Conservation (phyloP, 2,797 vertebrate genomes). For the Cheirogaleus major region DNA sequence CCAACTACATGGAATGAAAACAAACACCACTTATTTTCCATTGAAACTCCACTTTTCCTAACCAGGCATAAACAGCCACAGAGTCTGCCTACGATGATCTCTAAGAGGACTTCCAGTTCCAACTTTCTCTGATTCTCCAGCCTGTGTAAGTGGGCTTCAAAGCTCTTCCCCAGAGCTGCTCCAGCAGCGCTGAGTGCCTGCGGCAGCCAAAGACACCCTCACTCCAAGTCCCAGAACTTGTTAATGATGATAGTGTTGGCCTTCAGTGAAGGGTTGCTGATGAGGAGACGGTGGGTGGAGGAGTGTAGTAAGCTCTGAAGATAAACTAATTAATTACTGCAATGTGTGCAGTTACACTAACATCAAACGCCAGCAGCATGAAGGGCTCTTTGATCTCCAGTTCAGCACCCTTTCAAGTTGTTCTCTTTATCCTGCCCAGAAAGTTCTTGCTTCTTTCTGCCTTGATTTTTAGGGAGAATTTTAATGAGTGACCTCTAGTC, state of each 20-base stretch:
- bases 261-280: conserved; percentile 24
- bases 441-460: conserved; percentile 57
- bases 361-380: conserved; percentile 65
- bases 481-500: conserved; percentile 1
- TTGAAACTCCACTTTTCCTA: not conserved
- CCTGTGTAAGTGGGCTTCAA: conserved; percentile 40
- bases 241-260: conserved; percentile 21
- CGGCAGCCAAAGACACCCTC: not conserved
- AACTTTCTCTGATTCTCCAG: conserved; percentile 42
- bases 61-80: not conserved
- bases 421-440: conserved; percentile 53
- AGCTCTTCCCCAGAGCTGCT: conserved; percentile 40
- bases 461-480: conserved; percentile 58
- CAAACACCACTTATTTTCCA: not conserved
- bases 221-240: conserved; percentile 8
- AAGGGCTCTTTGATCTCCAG: conserved; percentile 70
- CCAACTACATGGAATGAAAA: not conserved
- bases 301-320: conserved; percentile 26
- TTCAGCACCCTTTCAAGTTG: conserved; percentile 61
- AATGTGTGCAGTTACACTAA: not conserved
- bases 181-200: not conserved
- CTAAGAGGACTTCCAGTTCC: not conserved
- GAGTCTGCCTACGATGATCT: not conserved
- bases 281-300: not conserved
- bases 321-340: conserved; percentile 69